phyloP scores from a whole-genome alignment of 2,888 invertebrate species.

The Xestoiulus laeticollis region DNA sequence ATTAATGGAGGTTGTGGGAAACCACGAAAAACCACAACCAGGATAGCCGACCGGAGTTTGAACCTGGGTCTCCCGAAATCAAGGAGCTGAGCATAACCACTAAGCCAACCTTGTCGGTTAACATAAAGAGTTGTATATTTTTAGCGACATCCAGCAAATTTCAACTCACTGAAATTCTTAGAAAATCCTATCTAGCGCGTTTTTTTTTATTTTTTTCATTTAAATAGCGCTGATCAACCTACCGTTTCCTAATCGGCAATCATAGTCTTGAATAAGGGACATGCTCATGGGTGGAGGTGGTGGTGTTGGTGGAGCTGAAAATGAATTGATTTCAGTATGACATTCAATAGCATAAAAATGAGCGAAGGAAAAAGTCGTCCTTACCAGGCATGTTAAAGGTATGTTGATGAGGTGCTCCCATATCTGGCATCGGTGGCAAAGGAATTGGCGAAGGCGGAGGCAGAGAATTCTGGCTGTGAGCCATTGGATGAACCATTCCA shows the following conservation, averaged over 20 bases:
- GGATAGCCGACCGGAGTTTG: too few species aligned
- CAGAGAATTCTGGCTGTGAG: conserved; percentile 57
- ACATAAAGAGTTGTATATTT: too few species aligned
- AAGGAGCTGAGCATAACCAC: too few species aligned
- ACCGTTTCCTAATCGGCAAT: conserved; percentile 55
- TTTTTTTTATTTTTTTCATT: too few species aligned
- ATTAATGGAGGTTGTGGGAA: too few species aligned
- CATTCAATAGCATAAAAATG: background rate
- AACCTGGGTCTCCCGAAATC: too few species aligned
- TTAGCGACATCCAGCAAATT: too few species aligned
- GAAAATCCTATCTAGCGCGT: too few species aligned
- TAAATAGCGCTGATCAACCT: background rate
- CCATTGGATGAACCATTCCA: conserved; percentile 87
- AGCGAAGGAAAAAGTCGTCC: background rate
- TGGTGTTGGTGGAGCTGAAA: conserved; percentile 52
- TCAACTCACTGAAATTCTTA: background rate
- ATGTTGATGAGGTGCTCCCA: conserved; percentile 45
- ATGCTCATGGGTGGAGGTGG: conserved; percentile 53
- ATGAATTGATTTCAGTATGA: background rate
- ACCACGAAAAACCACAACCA: too few species aligned
- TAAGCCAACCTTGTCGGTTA: too few species aligned
- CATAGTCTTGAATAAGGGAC: conserved; percentile 60
- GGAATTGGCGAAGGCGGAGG: conserved; percentile 72
- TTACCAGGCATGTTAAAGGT: conserved; percentile 46
- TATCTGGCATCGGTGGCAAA: conserved; percentile 65